These are phyloP conservation scores for Dolichallabes microphthalmus DNA, from an alignment of 2,113 vertebrate genomes.

Conservation along the genomic window DNA sequence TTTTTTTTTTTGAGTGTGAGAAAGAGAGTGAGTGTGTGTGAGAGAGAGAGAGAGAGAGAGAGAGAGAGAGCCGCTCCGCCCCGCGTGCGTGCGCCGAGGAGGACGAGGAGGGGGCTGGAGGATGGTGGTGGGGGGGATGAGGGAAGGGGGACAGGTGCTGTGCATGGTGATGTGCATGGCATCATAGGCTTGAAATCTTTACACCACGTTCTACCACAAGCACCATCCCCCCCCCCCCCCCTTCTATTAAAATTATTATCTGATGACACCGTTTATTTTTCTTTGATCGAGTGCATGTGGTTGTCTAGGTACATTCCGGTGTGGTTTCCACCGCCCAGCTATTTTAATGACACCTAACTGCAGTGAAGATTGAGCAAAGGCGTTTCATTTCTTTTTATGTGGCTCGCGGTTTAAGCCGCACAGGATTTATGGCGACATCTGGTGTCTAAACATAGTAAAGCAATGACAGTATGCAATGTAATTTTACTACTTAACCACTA, in stretches of 20 bases:
- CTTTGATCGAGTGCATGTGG: neutral
- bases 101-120: slow-evolving; percentile 44
- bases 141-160: slow-evolving; percentile 25
- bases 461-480: neutral
- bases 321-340: neutral
- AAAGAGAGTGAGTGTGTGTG: no score
- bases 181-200: neutral
- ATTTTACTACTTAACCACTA: neutral
- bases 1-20: slow-evolving; percentile 14
- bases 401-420: neutral
- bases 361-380: neutral
- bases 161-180: neutral
- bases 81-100: slow-evolving; percentile 62
- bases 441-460: neutral
- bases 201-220: neutral
- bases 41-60: no score
- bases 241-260: neutral
- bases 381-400: neutral
- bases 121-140: slow-evolving; percentile 8
- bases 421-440: slow-evolving; percentile 15
- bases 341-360: neutral
- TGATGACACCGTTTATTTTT: neutral
- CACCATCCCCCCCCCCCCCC: no score
- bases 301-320: neutral
- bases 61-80: slow-evolving; percentile 63